Conservation (phyloP, 1,140 invertebrate genomes). For the Halesus radiatus region DNA sequence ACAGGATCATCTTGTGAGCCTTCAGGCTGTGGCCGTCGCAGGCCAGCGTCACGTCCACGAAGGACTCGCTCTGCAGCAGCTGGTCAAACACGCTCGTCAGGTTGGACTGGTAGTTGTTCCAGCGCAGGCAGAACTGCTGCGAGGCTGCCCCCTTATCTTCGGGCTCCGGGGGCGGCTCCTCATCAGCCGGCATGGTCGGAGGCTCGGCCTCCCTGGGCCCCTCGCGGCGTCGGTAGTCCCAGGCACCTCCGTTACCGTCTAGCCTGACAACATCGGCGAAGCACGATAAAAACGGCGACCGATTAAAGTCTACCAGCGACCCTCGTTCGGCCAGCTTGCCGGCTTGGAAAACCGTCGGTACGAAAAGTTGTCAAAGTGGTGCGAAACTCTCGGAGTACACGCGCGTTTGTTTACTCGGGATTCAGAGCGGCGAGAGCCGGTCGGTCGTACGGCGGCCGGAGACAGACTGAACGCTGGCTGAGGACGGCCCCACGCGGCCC, state of each 20-base stretch:
- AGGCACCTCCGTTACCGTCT: neutral
- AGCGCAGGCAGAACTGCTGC: slow-evolving; percentile 85
- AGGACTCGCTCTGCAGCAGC: slow-evolving; percentile 89
- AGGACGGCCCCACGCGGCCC: slow-evolving; percentile 36
- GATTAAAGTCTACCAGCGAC: slow-evolving; percentile 50
- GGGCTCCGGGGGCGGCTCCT: slow-evolving; percentile 22
- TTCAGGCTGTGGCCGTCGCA: slow-evolving; percentile 93
- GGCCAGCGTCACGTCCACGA: slow-evolving; percentile 92
- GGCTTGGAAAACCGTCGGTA: slow-evolving; percentile 8
- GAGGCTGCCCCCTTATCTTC: slow-evolving; percentile 46
- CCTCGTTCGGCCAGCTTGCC: slow-evolving; percentile 49
- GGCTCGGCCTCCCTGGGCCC: slow-evolving; percentile 22
- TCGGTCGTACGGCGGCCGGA: slow-evolving; percentile 34
- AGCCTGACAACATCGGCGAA: slow-evolving; percentile 53
- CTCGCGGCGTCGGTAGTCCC: slow-evolving; percentile 17
- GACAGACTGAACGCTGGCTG: slow-evolving; percentile 12
- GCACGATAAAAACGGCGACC: slow-evolving; percentile 51
- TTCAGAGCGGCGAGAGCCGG: slow-evolving; percentile 27
- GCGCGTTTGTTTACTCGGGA: slow-evolving; percentile 40
- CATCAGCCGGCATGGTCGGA: slow-evolving; percentile 7
- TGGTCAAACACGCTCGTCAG: slow-evolving; percentile 93
- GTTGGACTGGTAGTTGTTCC: slow-evolving; percentile 96
- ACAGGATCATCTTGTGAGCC: slow-evolving; percentile 93
- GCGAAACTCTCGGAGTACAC: slow-evolving; percentile 21
- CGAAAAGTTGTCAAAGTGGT: slow-evolving; percentile 17